Evolutionary conservation across 2,888 invertebrate genomes (phyloP).

Genomic region (Mesorhabditis belari): DNA sequence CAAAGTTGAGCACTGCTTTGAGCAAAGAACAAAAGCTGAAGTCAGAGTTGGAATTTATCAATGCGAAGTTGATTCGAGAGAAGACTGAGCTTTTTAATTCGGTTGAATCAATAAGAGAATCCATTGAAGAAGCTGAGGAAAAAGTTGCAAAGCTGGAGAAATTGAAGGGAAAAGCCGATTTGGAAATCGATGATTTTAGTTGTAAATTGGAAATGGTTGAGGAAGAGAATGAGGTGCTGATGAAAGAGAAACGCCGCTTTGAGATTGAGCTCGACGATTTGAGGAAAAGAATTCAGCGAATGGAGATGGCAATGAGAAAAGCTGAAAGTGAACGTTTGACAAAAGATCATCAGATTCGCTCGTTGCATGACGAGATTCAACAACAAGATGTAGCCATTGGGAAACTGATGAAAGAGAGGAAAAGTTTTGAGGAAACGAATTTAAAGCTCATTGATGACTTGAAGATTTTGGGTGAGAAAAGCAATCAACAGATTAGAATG

Average conservation of each 20-base stretch:
- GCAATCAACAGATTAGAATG: slow-evolving; percentile 17
- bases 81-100: background rate
- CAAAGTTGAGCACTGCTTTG: background rate
- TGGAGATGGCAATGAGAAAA: slow-evolving; percentile 57
- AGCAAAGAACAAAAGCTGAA: background rate
- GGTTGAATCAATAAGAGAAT: background rate
- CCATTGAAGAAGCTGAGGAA: background rate
- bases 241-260: no score
- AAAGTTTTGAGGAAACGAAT: slow-evolving; percentile 57
- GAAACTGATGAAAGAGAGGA: slow-evolving; percentile 67
- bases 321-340: slow-evolving; percentile 61
- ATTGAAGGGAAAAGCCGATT: no score
- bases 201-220: no score
- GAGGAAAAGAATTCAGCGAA: slow-evolving; percentile 99
- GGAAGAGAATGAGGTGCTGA: no score
- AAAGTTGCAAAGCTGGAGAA: background rate
- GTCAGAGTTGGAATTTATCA: background rate
- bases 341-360: slow-evolving; percentile 42
- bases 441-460: slow-evolving; percentile 56
- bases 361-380: slow-evolving; percentile 43
- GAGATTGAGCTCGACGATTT: no score
- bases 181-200: no score
- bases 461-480: slow-evolving; percentile 78
- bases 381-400: slow-evolving; percentile 60
- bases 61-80: background rate